Conservation (phyloP, 2,888 invertebrate genomes). For the Micoletzkya japonica region DNA sequence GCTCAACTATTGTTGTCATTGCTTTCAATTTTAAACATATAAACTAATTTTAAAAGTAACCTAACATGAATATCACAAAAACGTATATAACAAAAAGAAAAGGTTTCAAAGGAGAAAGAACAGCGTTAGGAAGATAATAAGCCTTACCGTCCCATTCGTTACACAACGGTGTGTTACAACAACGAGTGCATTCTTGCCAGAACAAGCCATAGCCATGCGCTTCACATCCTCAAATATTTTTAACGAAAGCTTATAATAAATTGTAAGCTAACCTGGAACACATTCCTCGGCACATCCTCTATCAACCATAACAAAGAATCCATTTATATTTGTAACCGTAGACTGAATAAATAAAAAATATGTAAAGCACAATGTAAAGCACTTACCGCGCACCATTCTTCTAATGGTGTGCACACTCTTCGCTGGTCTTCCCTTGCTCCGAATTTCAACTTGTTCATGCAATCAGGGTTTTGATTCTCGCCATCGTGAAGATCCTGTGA, state of each 20-base stretch:
- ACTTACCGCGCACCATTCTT: slow-evolving; percentile 44
- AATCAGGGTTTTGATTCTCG: slow-evolving; percentile 46
- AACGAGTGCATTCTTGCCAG: slow-evolving; percentile 50
- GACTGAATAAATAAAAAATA: slow-evolving; percentile 38
- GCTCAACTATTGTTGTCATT: too few species aligned
- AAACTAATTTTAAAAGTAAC: too few species aligned
- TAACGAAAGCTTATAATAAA: not conserved
- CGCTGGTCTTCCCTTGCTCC: slow-evolving; percentile 43
- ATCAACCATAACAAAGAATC: slow-evolving; percentile 54
- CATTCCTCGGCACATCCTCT: slow-evolving; percentile 53
- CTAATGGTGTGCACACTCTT: slow-evolving; percentile 40
- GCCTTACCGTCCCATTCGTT: slow-evolving; percentile 52
- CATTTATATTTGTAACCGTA: slow-evolving; percentile 54
- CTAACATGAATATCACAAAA: too few species aligned
- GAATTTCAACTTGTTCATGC: slow-evolving; percentile 51
- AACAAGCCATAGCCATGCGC: slow-evolving; percentile 52
- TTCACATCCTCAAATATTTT: slow-evolving; percentile 33
- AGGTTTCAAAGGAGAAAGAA: too few species aligned
- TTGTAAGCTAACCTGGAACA: slow-evolving; percentile 10
- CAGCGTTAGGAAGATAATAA: too few species aligned
- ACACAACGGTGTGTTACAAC: slow-evolving; percentile 45
- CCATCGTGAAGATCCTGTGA: slow-evolving; percentile 26
- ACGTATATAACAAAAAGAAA: too few species aligned
- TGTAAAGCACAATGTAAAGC: not conserved
- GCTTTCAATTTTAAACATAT: too few species aligned